These are phyloP conservation scores for Nesogale talazaci DNA, from an alignment of 2,113 vertebrate species.

Conservation along the genomic window DNA sequence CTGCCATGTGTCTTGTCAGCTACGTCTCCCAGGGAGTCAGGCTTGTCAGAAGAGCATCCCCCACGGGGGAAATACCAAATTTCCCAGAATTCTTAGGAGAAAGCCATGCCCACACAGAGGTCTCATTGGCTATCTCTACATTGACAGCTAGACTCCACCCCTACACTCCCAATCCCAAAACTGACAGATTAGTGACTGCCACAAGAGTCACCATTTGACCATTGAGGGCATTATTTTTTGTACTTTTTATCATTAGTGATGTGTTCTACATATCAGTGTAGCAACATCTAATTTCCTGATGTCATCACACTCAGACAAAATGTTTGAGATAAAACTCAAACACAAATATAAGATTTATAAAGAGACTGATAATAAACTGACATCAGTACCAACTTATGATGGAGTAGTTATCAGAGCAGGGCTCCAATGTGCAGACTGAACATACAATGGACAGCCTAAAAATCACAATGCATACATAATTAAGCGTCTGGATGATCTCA, in stretches of 20 bases:
- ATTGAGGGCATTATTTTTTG: too few species aligned
- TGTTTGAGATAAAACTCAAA: background rate
- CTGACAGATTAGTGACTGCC: too few species aligned
- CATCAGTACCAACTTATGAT: background rate
- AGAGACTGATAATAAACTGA: background rate
- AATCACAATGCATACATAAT: background rate
- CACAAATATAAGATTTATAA: background rate
- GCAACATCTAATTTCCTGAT: background rate
- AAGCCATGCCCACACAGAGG: too few species aligned
- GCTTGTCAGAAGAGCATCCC: too few species aligned
- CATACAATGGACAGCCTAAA: background rate
- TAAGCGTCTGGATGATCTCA: background rate
- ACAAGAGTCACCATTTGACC: too few species aligned
- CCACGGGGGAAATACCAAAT: too few species aligned
- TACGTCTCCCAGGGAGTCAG: too few species aligned
- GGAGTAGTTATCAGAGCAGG: background rate
- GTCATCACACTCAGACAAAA: background rate
- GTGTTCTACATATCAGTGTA: background rate
- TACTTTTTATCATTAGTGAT: background rate
- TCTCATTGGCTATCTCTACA: too few species aligned
- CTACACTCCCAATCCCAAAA: too few species aligned
- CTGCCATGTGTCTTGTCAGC: too few species aligned
- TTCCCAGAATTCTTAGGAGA: too few species aligned
- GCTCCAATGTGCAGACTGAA: background rate
- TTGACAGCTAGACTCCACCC: too few species aligned